Percentiles rank a stretch among this genome's conserved stretches.
These are phyloP conservation scores for Dermochelys coriacea DNA, from an alignment of 2,797 vertebrate species.

Conservation along the genomic window DNA sequence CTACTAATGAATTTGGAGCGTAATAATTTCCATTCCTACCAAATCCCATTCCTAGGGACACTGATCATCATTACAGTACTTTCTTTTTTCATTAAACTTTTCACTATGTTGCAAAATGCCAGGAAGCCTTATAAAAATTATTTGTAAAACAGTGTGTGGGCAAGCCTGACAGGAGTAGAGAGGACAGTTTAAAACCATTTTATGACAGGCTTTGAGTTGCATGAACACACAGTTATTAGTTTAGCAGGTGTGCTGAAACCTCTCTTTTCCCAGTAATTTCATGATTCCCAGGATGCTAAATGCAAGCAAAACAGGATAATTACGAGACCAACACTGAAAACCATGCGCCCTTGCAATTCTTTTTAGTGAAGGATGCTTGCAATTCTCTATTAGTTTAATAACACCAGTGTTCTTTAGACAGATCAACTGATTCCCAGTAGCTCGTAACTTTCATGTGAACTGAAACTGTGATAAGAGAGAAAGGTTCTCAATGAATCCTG, in stretches of 20 bases:
- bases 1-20: neutral
- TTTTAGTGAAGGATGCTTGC: neutral
- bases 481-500: neutral
- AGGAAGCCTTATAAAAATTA: neutral
- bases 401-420: neutral
- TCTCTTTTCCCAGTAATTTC: neutral
- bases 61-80: neutral
- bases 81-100: neutral
- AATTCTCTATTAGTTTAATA: neutral
- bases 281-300: neutral
- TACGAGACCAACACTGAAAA: neutral
- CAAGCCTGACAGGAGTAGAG: neutral
- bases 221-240: neutral
- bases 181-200: neutral
- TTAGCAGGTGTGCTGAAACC: neutral
- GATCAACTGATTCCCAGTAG: neutral
- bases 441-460: neutral
- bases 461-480: neutral
- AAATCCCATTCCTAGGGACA: neutral
- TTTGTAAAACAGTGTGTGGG: neutral
- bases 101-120: neutral
- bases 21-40: neutral
- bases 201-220: neutral
- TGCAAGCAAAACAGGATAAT: neutral
- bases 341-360: neutral